These are phyloP conservation scores for Sinocyclocheilus grahami DNA, from an alignment of 2,113 vertebrate genomes.

Conservation along the genomic window DNA sequence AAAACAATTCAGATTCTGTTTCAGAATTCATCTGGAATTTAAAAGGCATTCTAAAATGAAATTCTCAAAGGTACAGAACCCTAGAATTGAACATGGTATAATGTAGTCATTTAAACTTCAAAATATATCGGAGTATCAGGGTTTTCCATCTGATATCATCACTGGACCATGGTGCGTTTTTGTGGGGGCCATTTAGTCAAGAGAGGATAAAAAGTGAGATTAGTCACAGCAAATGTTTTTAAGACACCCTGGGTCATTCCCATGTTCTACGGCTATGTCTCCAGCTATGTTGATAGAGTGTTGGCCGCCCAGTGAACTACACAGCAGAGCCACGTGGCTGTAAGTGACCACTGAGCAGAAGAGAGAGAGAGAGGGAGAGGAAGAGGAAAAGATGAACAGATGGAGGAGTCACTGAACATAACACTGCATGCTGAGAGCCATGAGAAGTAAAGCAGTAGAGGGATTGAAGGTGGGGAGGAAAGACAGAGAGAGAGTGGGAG, in stretches of 20 bases:
- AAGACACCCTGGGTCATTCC: constrained; percentile 29
- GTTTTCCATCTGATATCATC: constrained; percentile 8
- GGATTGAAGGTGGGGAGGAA: constrained; percentile 14
- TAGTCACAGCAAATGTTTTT: constrained; percentile 24
- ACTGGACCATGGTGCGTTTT: background rate
- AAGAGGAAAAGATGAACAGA: constrained; percentile 40
- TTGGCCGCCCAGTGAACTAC: constrained; percentile 18
- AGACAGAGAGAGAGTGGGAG: constrained; percentile 44
- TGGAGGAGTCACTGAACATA: constrained; percentile 42
- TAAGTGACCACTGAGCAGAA: constrained; percentile 42
- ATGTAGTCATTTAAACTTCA: background rate
- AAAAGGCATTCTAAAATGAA: background rate
- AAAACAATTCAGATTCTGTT: too few species aligned
- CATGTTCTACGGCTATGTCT: background rate
- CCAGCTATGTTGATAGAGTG: background rate
- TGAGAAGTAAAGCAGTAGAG: constrained; percentile 6
- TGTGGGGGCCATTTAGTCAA: background rate
- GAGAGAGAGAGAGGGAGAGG: background rate
- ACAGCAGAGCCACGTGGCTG: constrained; percentile 15
- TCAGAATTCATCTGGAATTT: background rate
- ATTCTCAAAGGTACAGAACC: background rate
- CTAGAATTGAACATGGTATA: background rate
- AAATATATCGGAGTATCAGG: background rate
- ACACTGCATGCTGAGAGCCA: constrained; percentile 35
- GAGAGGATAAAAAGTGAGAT: background rate